phyloP scores from a whole-genome alignment of 2,888 invertebrate genomes.

The Creontiades dilutus region DNA sequence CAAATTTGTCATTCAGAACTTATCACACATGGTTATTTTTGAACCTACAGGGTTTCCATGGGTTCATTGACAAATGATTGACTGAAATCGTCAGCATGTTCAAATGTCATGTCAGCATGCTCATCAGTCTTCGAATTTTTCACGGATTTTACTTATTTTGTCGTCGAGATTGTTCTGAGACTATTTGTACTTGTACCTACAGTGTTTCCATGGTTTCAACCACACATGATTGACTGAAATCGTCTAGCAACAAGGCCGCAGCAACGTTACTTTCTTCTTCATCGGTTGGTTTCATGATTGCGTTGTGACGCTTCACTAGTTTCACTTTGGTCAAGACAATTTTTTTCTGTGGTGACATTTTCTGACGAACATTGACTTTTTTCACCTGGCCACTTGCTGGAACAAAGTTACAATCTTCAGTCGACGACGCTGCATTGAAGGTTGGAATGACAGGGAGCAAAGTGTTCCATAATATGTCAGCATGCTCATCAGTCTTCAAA shows the following conservation, averaged over 20 bases:
- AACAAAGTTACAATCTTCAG: neutral
- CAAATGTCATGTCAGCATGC: conserved; percentile 17
- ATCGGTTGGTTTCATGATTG: neutral
- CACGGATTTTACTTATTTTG: conserved; percentile 4
- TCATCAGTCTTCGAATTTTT: conserved; percentile 39
- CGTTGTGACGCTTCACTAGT: neutral
- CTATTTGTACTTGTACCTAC: no score
- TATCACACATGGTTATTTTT: no score
- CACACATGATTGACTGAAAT: neutral
- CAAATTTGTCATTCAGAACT: no score
- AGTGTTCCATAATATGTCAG: conserved; percentile 35
- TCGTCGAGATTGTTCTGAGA: neutral
- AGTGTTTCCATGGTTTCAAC: no score
- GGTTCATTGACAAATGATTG: no score
- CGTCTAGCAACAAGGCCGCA: neutral
- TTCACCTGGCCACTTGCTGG: neutral
- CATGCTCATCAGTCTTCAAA: conserved; percentile 43
- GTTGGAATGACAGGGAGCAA: conserved; percentile 26
- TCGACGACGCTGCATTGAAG: conserved; percentile 17
- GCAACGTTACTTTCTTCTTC: neutral
- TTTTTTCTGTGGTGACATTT: conserved; percentile 21
- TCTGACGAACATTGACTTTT: neutral
- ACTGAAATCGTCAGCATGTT: conserved; percentile 5
- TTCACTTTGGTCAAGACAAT: neutral
- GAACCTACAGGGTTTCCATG: no score